phyloP scores from a whole-genome alignment of 2,797 vertebrate genomes.

The Pseudochaenichthys georgianus region DNA sequence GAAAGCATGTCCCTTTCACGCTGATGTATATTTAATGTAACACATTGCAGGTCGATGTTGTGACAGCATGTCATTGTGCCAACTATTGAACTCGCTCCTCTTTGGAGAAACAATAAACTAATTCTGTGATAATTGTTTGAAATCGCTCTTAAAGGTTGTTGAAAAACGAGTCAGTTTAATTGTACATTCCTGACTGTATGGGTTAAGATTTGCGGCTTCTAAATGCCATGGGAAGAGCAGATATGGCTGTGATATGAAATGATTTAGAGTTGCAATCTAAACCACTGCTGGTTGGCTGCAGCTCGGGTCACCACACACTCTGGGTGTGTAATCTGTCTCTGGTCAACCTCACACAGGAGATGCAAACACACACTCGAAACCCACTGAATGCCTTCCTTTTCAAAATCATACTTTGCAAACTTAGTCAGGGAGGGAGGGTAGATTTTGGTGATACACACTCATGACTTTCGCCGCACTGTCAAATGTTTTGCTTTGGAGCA shows the following conservation, averaged over 20 bases:
- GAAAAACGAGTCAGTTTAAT: constrained; percentile 31
- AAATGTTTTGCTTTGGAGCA: constrained; percentile 31
- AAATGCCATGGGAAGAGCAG: constrained; percentile 76
- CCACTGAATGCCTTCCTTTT: constrained; percentile 69
- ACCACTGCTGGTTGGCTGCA: constrained; percentile 77
- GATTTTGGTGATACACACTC: constrained; percentile 39
- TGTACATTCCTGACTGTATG: constrained; percentile 69
- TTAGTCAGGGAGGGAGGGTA: constrained; percentile 29
- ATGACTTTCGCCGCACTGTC: constrained; percentile 30
- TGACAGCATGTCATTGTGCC: neutral
- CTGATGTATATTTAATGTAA: constrained; percentile 13
- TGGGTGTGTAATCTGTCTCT: constrained; percentile 77
- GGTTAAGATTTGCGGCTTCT: constrained; percentile 66
- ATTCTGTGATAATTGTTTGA: constrained; percentile 15
- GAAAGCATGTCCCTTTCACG: neutral
- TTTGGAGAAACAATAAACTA: neutral
- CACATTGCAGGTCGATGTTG: constrained; percentile 24
- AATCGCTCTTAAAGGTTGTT: constrained; percentile 29
- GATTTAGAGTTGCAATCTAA: constrained; percentile 76
- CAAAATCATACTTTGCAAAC: constrained; percentile 43
- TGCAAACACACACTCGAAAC: constrained; percentile 78
- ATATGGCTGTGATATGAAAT: constrained; percentile 75
- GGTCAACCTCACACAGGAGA: constrained; percentile 80
- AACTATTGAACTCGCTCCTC: neutral
- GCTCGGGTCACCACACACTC: constrained; percentile 70